Evolutionary conservation across 2,888 invertebrate genomes (phyloP), one percentile per base, ranked within the genome.

Genomic region (Drosophila cognata): DNA sequence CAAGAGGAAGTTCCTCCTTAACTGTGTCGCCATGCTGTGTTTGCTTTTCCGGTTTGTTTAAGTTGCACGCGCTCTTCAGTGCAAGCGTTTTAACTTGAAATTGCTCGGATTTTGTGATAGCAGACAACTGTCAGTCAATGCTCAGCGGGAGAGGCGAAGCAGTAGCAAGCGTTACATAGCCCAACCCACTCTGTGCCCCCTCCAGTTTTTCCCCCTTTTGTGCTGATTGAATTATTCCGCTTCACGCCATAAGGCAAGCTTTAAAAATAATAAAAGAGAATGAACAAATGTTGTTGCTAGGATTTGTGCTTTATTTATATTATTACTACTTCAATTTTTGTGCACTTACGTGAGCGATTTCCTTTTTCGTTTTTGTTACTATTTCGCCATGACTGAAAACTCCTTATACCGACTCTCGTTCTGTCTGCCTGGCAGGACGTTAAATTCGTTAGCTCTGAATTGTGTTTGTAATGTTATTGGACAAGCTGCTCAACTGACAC

Each of bases 221-320:
- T 74, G 70, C 80, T 87, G 90, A 87, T 90, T 87, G 88, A 87
- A 87, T 87, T 87, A 87, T 87, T 87, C 88, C 90, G 90, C 87
- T 90, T 85, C 88, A 90, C 88, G 90, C 87, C 82, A 84, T 87
- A 84, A 79, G 82, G 84, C 79, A 74, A 76, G 56, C 70, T 70
- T 66, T 57, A 73, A 71, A 70, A 61, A 46, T 52, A 28, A 63
- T 33, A 36, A 70, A 28, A 64, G 50, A 57, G 66, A 59, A 33
- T 46, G 38, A 41, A 25, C 48, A 48, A 58, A 68, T 68, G 18
- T 60, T 77, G 69, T 76, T 63, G 56, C 53, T 64, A 31, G 38
- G 41, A 41, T 41, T 71, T 62, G 41, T 48, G 46, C 55, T 57
- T 51, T 63, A 63, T 79, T 87, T 86, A 81, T 84, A 81, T 81